Conservation (phyloP, 2,888 invertebrate genomes). For the Stramonita haemastoma region DNA sequence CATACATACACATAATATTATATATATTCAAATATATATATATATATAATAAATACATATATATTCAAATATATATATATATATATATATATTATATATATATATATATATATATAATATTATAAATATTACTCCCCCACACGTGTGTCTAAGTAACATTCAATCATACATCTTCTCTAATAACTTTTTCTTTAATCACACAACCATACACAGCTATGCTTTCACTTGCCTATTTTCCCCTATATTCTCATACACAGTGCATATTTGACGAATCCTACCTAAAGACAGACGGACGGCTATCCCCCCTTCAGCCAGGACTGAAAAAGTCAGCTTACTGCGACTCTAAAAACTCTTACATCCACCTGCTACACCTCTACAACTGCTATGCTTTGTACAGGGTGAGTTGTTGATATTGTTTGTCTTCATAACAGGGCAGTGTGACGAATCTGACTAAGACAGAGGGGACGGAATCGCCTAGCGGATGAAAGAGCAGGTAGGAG, state of each 20-base stretch:
- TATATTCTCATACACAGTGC: slow-evolving; percentile 45
- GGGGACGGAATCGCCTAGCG: not conserved
- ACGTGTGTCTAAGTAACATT: too few relatives aligned
- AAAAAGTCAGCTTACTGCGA: slow-evolving; percentile 60
- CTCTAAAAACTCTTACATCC: slow-evolving; percentile 57
- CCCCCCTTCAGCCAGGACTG: slow-evolving; percentile 48
- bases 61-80: not conserved
- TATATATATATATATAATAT: not conserved
- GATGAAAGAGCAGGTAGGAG: not conserved
- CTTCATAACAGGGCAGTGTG: too few relatives aligned
- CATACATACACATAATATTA: too few relatives aligned
- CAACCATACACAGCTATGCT: not conserved
- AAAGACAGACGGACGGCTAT: slow-evolving; percentile 43
- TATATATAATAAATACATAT: not conserved
- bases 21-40: too few relatives aligned
- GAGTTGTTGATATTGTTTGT: too few relatives aligned
- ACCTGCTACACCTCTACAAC: too few relatives aligned
- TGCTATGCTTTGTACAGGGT: too few relatives aligned
- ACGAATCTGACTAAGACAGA: too few relatives aligned
- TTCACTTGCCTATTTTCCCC: not conserved
- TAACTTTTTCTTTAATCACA: not conserved
- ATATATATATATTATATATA: not conserved
- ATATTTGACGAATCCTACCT: slow-evolving; percentile 67
- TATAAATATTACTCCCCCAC: not conserved
- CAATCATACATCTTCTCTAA: too few relatives aligned